Base-by-base conservation (phyloP, 1,140 invertebrate species). In the Mercenaria mercenaria region DNA sequence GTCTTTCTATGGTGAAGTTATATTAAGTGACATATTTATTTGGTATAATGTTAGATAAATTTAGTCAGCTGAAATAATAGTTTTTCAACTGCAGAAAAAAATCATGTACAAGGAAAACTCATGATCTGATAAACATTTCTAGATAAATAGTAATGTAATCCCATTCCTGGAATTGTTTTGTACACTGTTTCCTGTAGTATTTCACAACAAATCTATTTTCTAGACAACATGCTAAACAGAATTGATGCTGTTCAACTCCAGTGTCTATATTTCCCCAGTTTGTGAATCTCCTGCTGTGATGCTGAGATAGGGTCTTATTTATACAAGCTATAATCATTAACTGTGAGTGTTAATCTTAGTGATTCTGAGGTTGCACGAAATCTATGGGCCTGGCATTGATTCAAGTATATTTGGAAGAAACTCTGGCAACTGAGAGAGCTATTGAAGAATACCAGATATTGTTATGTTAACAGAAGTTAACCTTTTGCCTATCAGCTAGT, bases 391-490 rank as follows among this genome's bases (percentile, higher is more conserved):
- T 79, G 76, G 76, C 76, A 79, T 50, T 56, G 76, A 79, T 79
- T 79, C 76, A 79, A 79, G 47, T 79, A 26, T 34, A 37, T 79
- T 34, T 41, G 50, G 3, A 52, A 13, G 43, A n/a, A 10, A 41
- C 23, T 74, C 69, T 76, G 72, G 72, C 72, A 76, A n/a, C n/a
- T 39, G 3, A 76, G 76, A 79, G 76, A 37, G 37, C 6, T 79
- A 32, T 79, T 79, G 76, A 79, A 50, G 47, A 79, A 79, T 79
- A 26, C 76, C 76, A 79, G 47, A 56, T 20, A 79, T 79, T 79
- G 76, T 56, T 56, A 79, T 79, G 43, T 79, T 79, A 79, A 79
- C 76, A 79, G 34, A 56, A 56, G 76, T 79, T 79, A 79, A 79
- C 76, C 76, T 79, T 79, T 79, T 79, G 23, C 50, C 47, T 79